phyloP scores from a whole-genome alignment of 2,797 vertebrate genomes.

The Astyanax mexicanus region DNA sequence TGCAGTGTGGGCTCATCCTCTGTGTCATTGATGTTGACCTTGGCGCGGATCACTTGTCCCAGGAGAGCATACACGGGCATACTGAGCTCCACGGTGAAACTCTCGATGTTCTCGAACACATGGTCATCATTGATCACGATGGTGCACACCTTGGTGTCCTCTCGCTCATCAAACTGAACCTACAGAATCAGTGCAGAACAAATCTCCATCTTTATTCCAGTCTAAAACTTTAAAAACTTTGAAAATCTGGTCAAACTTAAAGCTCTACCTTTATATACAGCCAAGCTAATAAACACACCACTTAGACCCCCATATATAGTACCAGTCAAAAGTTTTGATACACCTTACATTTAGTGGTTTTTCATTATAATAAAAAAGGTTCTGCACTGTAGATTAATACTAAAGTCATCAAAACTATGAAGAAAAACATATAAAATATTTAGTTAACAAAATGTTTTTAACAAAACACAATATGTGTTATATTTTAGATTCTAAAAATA shows the following conservation, averaged over 20 bases:
- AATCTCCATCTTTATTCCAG: background rate
- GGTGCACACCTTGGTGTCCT: slow-evolving; percentile 93
- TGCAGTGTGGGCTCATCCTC: slow-evolving; percentile 94
- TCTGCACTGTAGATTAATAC: no score
- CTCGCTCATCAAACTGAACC: slow-evolving; percentile 97
- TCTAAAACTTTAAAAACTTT: background rate
- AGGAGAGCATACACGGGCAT: slow-evolving; percentile 94
- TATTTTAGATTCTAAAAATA: no score
- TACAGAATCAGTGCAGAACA: slow-evolving; percentile 57
- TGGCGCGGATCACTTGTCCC: slow-evolving; percentile 81
- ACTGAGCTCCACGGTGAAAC: slow-evolving; percentile 91
- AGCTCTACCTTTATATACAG: background rate
- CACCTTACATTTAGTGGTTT: no score
- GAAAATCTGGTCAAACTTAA: background rate
- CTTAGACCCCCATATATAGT: no score
- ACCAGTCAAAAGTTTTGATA: no score
- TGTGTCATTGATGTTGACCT: slow-evolving; percentile 85
- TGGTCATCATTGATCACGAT: slow-evolving; percentile 88
- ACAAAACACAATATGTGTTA: no score
- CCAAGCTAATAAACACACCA: no score
- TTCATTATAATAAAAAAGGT: no score
- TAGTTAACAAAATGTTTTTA: no score
- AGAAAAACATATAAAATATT: no score
- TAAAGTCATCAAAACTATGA: no score
- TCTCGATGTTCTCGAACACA: slow-evolving; percentile 88